Base-by-base conservation (phyloP, 2,888 invertebrate species). In the Rhodophaea formosa region DNA sequence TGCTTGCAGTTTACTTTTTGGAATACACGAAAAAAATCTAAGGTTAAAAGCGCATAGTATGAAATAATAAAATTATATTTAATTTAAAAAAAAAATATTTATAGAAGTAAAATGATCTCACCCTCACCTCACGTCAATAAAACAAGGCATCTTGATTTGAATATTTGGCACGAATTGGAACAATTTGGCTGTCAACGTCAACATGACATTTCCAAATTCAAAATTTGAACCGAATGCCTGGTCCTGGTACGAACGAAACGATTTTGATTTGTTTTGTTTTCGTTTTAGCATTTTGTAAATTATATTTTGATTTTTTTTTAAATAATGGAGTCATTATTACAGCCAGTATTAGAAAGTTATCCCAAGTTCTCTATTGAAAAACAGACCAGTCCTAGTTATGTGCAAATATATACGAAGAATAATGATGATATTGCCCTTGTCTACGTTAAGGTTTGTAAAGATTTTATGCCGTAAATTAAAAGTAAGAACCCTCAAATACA, bases 311-410 rank as follows among this genome's bases (percentile, higher is more conserved):
- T 15, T 44, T 1, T 14, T 14, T 8, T 7, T 8, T 6, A 3
- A 16, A 44, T 16, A 44, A 86, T 88, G 86, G 79, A 80, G 58
- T 70, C 51, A 58, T 49, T 77, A 59, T 58, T 86, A 17, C 71
- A 81, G 63, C 70, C 74, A 64, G 64, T 90, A 17, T n/a, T 70
- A 62, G 75, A 85, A 52, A 73, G 52, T 56, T 86, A 76, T 68
- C 68, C 86, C 0, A 84, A 86, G 63, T 76, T 74, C 60, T 61
- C 62, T 47, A 67, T 88, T 54, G 80, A 86, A 53, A 86, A 81
- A 72, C 85, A 84, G 70, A 66, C 67, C 57, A 75, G 79, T 59
- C 86, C 90, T 1, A 89, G 79, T 66, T 91, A 90, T 70, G 78
- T 91, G 2, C 73, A 81, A 75, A 87, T 90, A 74, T 88, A 79